Percentiles rank a stretch among this genome's conserved stretches.
Evolutionary conservation across 2,888 invertebrate genomes (phyloP).

Genomic region (Xanthia icteritia): DNA sequence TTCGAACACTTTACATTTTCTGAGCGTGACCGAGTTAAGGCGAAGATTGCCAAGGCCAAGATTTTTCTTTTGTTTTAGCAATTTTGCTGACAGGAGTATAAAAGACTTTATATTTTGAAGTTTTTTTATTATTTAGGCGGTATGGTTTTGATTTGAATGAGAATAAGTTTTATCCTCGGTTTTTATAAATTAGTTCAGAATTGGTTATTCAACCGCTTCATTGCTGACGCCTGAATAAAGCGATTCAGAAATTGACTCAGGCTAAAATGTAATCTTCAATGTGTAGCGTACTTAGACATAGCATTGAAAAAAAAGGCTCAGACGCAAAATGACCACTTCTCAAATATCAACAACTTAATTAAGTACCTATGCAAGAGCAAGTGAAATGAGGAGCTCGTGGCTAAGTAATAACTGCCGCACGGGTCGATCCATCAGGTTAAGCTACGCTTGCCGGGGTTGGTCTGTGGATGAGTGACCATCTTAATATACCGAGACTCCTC

Average conservation of each 20-base stretch:
- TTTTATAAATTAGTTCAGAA: not conserved
- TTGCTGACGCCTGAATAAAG: not conserved
- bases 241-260: not conserved
- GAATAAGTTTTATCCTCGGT: not conserved
- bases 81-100: constrained; percentile 26
- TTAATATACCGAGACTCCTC: too few relatives aligned
- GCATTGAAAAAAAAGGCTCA: not conserved
- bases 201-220: too few relatives aligned
- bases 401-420: too few relatives aligned
- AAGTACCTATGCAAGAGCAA: too few relatives aligned
- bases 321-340: too few relatives aligned
- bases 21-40: constrained; percentile 58
- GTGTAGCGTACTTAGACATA: not conserved
- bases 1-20: constrained; percentile 70
- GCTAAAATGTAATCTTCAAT: not conserved
- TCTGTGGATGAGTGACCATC: too few relatives aligned
- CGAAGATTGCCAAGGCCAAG: constrained; percentile 35
- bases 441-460: too few relatives aligned
- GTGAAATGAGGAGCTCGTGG: too few relatives aligned
- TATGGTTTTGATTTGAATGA: constrained; percentile 9
- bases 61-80: constrained; percentile 39
- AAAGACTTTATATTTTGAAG: constrained; percentile 26
- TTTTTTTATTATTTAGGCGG: not conserved
- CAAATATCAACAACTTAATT: not conserved
- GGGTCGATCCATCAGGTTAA: too few relatives aligned